Evolutionary conservation across 2,888 invertebrate species (phyloP).

Genomic region (Amaurobius ferox): DNA sequence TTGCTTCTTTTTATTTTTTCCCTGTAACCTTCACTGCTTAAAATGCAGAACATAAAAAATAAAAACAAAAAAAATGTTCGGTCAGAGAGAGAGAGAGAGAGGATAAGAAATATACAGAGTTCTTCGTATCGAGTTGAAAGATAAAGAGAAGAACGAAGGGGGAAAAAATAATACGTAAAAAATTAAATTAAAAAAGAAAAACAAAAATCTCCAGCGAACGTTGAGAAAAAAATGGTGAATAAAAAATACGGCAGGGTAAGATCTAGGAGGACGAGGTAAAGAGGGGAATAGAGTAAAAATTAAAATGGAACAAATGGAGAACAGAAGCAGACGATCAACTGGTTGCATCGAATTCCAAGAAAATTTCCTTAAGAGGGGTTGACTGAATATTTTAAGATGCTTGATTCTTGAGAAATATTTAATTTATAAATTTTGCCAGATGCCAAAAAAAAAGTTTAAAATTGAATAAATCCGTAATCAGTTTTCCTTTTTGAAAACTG

Average conservation of each 20-base stretch:
- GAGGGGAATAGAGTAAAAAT: slow-evolving; percentile 41
- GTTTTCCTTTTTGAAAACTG: no score
- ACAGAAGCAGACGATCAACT: slow-evolving; percentile 56
- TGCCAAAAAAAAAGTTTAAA: neutral
- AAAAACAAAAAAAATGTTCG: neutral
- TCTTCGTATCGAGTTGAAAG: slow-evolving; percentile 53
- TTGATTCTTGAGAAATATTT: neutral
- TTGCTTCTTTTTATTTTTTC: no score
- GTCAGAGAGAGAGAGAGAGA: neutral
- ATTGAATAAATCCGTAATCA: neutral
- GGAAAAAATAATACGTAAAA: neutral
- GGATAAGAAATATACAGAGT: slow-evolving; percentile 18
- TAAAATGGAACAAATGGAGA: slow-evolving; percentile 54
- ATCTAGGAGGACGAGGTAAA: neutral
- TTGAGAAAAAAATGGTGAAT: neutral
- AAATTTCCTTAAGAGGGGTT: slow-evolving; percentile 21
- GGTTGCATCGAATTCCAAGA: slow-evolving; percentile 37
- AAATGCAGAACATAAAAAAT: slow-evolving; percentile 37
- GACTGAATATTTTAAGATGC: slow-evolving; percentile 29
- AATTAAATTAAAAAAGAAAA: slow-evolving; percentile 13
- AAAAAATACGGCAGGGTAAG: neutral
- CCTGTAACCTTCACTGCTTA: neutral
- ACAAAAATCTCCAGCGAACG: neutral
- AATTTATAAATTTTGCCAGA: neutral
- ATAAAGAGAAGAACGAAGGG: slow-evolving; percentile 23